These are phyloP conservation scores for Vombatus ursinus DNA, from an alignment of 2,113 vertebrate genomes.

Conservation along the genomic window DNA sequence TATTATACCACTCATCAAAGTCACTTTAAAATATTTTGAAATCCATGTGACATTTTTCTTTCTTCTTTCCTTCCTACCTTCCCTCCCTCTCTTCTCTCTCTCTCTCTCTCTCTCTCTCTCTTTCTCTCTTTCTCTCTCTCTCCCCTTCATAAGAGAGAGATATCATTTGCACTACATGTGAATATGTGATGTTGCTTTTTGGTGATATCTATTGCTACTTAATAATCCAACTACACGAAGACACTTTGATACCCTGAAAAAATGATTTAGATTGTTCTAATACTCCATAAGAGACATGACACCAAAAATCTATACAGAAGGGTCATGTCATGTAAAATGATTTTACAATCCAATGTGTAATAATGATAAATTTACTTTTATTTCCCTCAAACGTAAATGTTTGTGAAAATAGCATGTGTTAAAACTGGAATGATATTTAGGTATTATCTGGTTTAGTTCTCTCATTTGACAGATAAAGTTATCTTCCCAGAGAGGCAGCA, in stretches of 20 bases:
- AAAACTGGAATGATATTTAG: not conserved
- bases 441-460: not conserved
- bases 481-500: not conserved
- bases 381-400: constrained; percentile 33
- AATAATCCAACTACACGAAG: constrained; percentile 57
- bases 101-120: not conserved
- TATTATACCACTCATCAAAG: constrained; percentile 5
- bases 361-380: constrained; percentile 9
- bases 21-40: constrained; percentile 61
- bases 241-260: constrained; percentile 13
- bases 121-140: not conserved
- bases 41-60: constrained; percentile 51
- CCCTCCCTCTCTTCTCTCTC: not conserved
- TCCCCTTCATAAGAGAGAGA: constrained; percentile 30
- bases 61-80: not conserved
- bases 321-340: not conserved
- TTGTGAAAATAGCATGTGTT: not conserved
- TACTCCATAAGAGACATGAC: not conserved
- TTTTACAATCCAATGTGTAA: not conserved
- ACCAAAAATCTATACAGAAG: not conserved
- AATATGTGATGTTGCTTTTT: constrained; percentile 54
- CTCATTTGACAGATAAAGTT: not conserved
- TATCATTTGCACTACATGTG: constrained; percentile 59
- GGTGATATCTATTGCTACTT: constrained; percentile 62
- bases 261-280: not conserved